Evolutionary conservation across 2,888 invertebrate species (phyloP).

Genomic region (Crioceris asparagi): DNA sequence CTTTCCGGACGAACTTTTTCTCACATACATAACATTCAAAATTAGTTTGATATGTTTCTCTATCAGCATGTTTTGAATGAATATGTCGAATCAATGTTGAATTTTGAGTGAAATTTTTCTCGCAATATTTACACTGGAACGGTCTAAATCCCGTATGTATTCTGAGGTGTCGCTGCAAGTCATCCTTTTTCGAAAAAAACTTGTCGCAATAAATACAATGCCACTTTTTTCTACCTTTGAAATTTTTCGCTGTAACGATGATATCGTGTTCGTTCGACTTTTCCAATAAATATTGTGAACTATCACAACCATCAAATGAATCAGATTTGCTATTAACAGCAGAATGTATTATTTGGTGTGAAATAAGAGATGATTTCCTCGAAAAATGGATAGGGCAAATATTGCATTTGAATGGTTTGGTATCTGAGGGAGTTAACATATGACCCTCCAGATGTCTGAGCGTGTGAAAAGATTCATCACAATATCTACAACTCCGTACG

Average conservation of each 20-base stretch:
- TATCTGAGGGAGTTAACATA: neutral
- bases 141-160: constrained; percentile 17
- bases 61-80: constrained; percentile 23
- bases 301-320: too few species aligned
- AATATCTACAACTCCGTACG: neutral
- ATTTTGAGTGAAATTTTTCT: constrained; percentile 26
- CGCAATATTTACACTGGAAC: constrained; percentile 24
- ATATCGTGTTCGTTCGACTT: too few species aligned
- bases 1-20: constrained; percentile 23
- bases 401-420: neutral
- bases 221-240: constrained; percentile 11
- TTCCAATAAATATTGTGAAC: too few species aligned
- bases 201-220: constrained; percentile 11
- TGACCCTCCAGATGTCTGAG: neutral
- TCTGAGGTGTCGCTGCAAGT: constrained; percentile 13
- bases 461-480: neutral
- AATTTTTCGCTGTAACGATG: too few species aligned
- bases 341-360: too few species aligned
- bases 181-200: constrained; percentile 15
- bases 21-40: constrained; percentile 23
- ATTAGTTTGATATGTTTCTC: constrained; percentile 19
- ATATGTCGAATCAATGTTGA: constrained; percentile 26
- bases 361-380: neutral
- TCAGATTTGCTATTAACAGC: too few species aligned
- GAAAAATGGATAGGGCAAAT: neutral